Conservation (phyloP, 2,113 vertebrate genomes). For the Daphoenositta chrysoptera region DNA sequence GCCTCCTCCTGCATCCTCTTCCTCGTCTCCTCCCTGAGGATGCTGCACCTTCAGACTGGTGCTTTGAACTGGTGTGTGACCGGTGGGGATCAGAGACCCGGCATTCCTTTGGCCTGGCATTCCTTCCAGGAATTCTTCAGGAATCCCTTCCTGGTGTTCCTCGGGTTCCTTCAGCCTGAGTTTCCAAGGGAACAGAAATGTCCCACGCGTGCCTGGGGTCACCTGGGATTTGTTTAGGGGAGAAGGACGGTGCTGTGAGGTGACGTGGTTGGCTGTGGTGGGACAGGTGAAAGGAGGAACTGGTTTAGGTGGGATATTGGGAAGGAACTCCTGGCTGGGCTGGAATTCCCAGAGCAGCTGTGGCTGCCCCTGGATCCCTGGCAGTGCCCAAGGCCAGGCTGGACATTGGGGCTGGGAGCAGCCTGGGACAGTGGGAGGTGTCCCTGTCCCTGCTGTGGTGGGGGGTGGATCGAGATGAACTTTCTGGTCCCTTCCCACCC, state of each 20-base stretch:
- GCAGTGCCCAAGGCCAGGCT: not conserved
- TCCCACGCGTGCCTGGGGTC: fast-evolving
- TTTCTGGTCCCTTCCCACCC: not conserved
- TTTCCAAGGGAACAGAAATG: fast-evolving
- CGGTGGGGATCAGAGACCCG: fast-evolving
- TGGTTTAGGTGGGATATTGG: not conserved
- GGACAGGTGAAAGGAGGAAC: not conserved
- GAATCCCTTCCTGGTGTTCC: not conserved
- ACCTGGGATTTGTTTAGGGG: fast-evolving
- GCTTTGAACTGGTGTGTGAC: fast-evolving
- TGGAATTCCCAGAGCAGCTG: not conserved
- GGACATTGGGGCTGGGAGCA: not conserved
- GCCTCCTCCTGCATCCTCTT: not conserved
- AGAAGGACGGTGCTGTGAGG: fast-evolving
- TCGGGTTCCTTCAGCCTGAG: fast-evolving
- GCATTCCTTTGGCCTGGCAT: fast-evolving
- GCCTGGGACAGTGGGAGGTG: not conserved
- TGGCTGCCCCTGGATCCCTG: not conserved
- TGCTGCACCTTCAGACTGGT: fast-evolving
- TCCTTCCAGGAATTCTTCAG: not conserved
- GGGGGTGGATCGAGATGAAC: not conserved
- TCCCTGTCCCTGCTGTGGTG: too few relatives aligned
- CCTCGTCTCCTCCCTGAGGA: not conserved
- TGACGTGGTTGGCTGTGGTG: fast-evolving
- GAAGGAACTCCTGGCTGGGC: not conserved